These are phyloP conservation scores for Nanorana parkeri DNA, from an alignment of 2,113 vertebrate genomes.

Conservation along the genomic window DNA sequence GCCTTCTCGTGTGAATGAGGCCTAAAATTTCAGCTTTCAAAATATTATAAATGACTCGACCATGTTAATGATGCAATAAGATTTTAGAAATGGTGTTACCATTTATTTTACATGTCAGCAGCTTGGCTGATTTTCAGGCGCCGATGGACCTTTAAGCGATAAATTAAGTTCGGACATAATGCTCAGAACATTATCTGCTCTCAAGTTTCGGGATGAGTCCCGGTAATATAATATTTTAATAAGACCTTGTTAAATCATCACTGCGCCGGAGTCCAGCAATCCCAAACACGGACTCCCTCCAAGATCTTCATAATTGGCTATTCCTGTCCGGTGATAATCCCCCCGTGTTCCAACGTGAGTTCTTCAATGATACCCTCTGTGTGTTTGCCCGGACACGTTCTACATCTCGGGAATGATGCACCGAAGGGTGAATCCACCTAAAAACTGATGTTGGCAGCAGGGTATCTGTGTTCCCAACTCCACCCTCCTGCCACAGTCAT, in stretches of 20 bases:
- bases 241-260: conserved; percentile 35
- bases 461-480: too few species aligned
- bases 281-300: not conserved
- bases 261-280: not conserved
- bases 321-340: conserved; percentile 40
- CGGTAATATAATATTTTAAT: conserved; percentile 30
- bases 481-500: too few species aligned
- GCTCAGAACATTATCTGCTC: not conserved
- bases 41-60: too few species aligned
- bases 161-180: not conserved
- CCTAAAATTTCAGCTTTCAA: too few species aligned
- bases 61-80: too few species aligned
- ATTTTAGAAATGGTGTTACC: too few species aligned
- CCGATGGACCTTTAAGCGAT: not conserved
- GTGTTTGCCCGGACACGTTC: too few species aligned
- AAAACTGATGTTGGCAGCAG: too few species aligned
- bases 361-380: too few species aligned
- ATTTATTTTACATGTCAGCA: not conserved
- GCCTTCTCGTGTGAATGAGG: too few species aligned
- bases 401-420: too few species aligned
- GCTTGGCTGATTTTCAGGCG: not conserved
- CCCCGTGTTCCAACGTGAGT: not conserved
- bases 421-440: too few species aligned
- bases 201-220: conserved; percentile 13
- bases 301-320: not conserved